Evolutionary conservation across 1,140 invertebrate species (phyloP), one percentile per base, ranked within the genome.

Genomic region (Polypedilum vanderplanki): DNA sequence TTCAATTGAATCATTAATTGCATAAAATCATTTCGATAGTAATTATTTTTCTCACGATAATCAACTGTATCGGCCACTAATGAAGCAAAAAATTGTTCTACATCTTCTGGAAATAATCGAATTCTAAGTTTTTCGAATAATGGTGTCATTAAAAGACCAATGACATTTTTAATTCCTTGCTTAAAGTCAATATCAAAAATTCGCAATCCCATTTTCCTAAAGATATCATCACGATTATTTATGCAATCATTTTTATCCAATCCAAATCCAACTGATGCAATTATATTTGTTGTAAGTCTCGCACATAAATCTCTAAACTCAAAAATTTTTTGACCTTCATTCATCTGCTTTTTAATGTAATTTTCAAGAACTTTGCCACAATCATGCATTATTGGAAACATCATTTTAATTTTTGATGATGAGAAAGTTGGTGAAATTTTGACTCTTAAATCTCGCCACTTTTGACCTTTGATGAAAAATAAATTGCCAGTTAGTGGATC

Each of bases 371-470:
- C 10, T 9, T 80, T 77, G 18, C 78, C 77, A 40, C 78, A 78
- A 17, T 80, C 77, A 24, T 76, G 74, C 18, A 85, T 76, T 0
- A 84, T 77, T 75, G 81, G 80, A 76, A 86, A 85, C 83, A 86
- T 85, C 17, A 80, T 78, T 73, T 84, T 86, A 5, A 87, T 76
- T 78, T 86, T 87, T 9, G 83, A 12, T 0, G 83, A 83, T 0
- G 85, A 84, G 73, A 87, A 86, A 9, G 81, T 80, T 1, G 85
- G 85, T 2, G 84, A 83, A 12, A 85, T 74, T 75, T 80, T 81
- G 18, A 75, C 75, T 67, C 84, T 77, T 0, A 83, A 70, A 18
- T 77, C 74, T 76, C 77, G 83, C 87, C 86, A 87, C 73, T 70
- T 24, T 57, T 76, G 8, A 76, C 84, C 84, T 4, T 80, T 79